These are phyloP conservation scores for Pteropus alecto DNA, from an alignment of 2,113 vertebrate species.

Conservation along the genomic window DNA sequence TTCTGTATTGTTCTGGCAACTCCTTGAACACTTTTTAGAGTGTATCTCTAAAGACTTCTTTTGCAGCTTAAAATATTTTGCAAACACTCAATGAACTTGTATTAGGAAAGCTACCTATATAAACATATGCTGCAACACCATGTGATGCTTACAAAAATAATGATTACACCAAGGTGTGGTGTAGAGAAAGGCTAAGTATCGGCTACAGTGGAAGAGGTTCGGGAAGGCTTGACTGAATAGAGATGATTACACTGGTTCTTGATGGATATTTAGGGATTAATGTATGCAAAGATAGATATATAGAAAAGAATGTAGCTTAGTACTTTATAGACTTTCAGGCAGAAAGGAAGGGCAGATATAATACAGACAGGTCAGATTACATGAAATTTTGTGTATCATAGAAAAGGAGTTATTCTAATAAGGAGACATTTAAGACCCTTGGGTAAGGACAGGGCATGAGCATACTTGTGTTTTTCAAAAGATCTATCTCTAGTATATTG, in stretches of 20 bases:
- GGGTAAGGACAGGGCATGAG: neutral
- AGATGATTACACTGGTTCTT: neutral
- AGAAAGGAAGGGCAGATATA: neutral
- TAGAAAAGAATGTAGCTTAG: neutral
- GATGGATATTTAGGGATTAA: neutral
- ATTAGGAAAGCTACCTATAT: neutral
- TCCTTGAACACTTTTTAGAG: neutral
- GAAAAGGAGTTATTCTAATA: neutral
- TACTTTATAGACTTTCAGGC: neutral
- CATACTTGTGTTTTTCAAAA: neutral
- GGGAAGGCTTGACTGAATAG: neutral
- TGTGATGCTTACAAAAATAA: neutral
- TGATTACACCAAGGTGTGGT: neutral
- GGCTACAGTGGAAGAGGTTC: neutral
- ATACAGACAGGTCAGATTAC: neutral
- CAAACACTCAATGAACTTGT: neutral
- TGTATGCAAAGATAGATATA: neutral
- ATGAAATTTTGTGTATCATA: neutral
- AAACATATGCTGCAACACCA: neutral
- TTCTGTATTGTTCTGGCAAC: neutral
- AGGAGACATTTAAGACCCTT: neutral
- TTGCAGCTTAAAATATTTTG: neutral
- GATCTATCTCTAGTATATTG: neutral
- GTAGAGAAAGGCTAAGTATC: neutral
- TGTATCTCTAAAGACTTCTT: neutral